phyloP scores from a whole-genome alignment of 2,888 invertebrate species.

The Lithodes maja region DNA sequence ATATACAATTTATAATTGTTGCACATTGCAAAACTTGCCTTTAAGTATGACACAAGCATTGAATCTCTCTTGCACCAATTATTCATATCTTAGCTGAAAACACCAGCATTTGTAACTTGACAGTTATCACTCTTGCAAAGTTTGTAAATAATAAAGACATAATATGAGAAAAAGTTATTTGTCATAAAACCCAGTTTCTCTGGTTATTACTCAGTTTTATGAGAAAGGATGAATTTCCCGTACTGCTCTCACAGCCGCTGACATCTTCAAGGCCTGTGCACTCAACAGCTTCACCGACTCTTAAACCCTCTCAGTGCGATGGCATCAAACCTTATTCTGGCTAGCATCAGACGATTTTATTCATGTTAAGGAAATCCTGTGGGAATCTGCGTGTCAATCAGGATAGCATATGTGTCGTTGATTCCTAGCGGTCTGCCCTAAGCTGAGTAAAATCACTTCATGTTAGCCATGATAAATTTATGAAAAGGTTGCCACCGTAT shows the following conservation, averaged over 20 bases:
- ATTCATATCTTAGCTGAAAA: conserved; percentile 4
- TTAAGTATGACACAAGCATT: conserved; percentile 16
- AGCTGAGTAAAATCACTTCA: too few species aligned
- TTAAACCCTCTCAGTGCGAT: not conserved
- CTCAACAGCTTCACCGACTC: conserved; percentile 9
- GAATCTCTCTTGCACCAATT: conserved; percentile 22
- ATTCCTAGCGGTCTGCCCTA: too few species aligned
- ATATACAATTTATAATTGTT: conserved; percentile 3
- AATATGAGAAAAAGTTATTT: conserved; percentile 16
- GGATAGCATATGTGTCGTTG: too few species aligned
- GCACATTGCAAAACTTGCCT: conserved; percentile 23
- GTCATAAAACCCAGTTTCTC: conserved; percentile 21
- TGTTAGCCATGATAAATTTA: too few species aligned
- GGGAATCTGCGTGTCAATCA: too few species aligned
- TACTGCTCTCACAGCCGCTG: conserved; percentile 8
- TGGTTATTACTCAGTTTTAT: conserved; percentile 12
- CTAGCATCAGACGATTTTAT: too few species aligned
- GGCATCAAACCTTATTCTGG: too few species aligned
- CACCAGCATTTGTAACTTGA: conserved; percentile 15
- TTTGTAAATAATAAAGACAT: conserved; percentile 11
- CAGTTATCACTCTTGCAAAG: not conserved
- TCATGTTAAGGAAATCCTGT: too few species aligned
- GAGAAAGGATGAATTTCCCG: not conserved
- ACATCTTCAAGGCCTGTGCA: conserved; percentile 14
- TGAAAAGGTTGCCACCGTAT: too few species aligned